Base-by-base conservation (phyloP, 2,797 vertebrate species). In the Alectoris magna region DNA sequence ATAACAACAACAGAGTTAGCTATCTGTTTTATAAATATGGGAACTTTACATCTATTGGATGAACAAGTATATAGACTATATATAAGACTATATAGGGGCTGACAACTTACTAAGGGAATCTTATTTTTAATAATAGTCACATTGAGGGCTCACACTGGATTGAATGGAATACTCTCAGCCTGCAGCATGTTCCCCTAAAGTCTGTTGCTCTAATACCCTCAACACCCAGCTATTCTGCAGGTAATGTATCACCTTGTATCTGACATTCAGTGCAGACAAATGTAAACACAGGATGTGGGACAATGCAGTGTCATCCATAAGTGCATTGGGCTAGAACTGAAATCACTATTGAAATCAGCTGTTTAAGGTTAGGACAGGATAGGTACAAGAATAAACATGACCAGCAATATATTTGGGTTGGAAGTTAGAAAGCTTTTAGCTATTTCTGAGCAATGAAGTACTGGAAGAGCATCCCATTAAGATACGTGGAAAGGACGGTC, bases 341-440 rank as follows among this genome's bases (percentile, higher is more conserved):
- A 95, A 82, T 64, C 93, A 87, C 29, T 71, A 43, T 27, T 73
- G 84, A 91, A 87, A 95, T 84, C 4, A 53, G 36, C 23, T 53
- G 11, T 53, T 55, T 71, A 55, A 55, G 49, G 23, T 55, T 87
- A 93, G 70, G 63, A 75, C 6, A 51, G 16, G 23, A 56, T 36
- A 79, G 51, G 68, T 86, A 94, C 68, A 93, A 70, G 78, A 84
- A 90, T 78, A 90, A 88, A 71, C 94, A 95, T 93, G 93, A 93
- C 94, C 84, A 68, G 92, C 48, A 93, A 94, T 94, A 91, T 71
- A 87, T 95, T 95, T 89, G 51, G 2, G 34, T 58, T 93, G 96
- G 84, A 95, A 95, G 94, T 96, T 49, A 91, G 69, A 10, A 76
- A 64, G 31, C 9, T 77, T 95, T 88, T 80, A 93, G 36, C 36